These are phyloP conservation scores for Macropodus opercularis DNA, from an alignment of 2,797 vertebrate species.

Conservation along the genomic window DNA sequence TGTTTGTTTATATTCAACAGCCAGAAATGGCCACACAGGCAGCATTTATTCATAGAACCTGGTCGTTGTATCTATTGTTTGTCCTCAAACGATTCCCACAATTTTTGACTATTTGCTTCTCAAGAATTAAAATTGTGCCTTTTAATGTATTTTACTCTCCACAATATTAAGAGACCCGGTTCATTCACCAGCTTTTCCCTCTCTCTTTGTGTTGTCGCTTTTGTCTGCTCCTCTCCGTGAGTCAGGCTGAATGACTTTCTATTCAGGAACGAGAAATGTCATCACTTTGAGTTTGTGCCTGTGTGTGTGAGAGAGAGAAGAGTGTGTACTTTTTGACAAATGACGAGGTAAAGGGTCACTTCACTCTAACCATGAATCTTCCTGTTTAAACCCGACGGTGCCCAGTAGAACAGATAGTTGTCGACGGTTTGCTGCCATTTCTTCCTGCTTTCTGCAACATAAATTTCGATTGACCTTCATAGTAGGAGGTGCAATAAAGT, in stretches of 20 bases:
- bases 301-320: conserved; percentile 11
- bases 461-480: neutral
- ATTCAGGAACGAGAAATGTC: conserved; percentile 62
- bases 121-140: conserved; percentile 2
- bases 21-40: neutral
- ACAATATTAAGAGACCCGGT: conserved; percentile 23
- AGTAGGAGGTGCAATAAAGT: neutral
- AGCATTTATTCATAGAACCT: neutral
- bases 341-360: conserved; percentile 13
- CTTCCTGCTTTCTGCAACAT: neutral
- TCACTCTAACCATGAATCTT: neutral
- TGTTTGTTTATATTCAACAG: conserved; percentile 16
- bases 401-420: neutral
- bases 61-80: neutral
- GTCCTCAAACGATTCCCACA: neutral
- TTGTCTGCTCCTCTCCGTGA: conserved; percentile 49
- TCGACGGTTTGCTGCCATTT: neutral
- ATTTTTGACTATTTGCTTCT: neutral
- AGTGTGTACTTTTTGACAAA: conserved; percentile 9
- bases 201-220: conserved; percentile 42
- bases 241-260: conserved; percentile 49
- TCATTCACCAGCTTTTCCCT: conserved; percentile 5
- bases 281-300: conserved; percentile 33
- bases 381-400: neutral
- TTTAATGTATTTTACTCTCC: conserved; percentile 30